Evolutionary conservation across 2,888 invertebrate species (phyloP).

Genomic region (Pasiphila rectangulata): DNA sequence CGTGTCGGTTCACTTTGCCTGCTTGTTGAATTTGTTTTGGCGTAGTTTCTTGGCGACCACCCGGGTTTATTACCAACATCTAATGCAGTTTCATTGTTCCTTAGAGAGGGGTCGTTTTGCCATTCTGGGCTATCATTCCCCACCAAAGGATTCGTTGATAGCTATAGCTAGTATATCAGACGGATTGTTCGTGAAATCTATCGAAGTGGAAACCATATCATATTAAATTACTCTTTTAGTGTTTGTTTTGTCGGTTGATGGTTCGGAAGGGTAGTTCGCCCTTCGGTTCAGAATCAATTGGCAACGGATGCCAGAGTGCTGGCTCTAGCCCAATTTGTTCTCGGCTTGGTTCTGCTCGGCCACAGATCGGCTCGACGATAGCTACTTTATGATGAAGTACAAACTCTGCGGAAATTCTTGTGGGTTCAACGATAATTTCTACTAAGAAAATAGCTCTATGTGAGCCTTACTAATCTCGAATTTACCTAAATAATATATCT

Average conservation of each 20-base stretch:
- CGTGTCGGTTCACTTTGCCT: constrained; percentile 33
- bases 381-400: constrained; percentile 41
- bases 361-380: constrained; percentile 41
- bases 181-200: neutral
- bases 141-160: neutral
- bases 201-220: neutral
- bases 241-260: constrained; percentile 38
- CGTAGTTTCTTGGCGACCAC: constrained; percentile 44
- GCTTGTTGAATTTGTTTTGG: constrained; percentile 50
- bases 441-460: neutral
- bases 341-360: constrained; percentile 49
- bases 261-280: constrained; percentile 53
- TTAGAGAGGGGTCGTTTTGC: constrained; percentile 14
- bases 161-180: neutral
- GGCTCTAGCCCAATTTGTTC: constrained; percentile 65
- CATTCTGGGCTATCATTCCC: too few relatives aligned
- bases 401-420: constrained; percentile 3
- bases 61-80: constrained; percentile 44
- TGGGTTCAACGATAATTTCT: neutral
- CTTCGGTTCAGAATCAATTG: constrained; percentile 53
- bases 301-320: constrained; percentile 45
- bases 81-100: constrained; percentile 46
- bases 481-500: neutral
- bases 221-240: constrained; percentile 3
- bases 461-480: neutral